Evolutionary conservation across 1,140 invertebrate species (phyloP).

Genomic region (Drosophila baimaii): DNA sequence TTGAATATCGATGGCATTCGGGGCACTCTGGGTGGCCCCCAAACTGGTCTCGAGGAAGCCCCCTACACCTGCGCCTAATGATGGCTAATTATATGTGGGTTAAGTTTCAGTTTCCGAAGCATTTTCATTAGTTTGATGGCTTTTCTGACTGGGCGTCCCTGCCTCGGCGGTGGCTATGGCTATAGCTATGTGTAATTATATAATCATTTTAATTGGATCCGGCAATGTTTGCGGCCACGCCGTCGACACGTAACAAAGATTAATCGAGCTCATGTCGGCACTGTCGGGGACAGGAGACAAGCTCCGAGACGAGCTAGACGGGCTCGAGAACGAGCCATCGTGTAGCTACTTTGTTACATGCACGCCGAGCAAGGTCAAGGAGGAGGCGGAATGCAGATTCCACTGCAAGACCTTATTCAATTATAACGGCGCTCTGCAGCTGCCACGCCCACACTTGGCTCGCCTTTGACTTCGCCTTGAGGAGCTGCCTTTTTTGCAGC

Average conservation of each 20-base stretch:
- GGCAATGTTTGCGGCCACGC: slow-evolving; percentile 40
- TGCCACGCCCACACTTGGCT: slow-evolving; percentile 25
- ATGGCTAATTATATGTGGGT: slow-evolving; percentile 76
- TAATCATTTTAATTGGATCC: slow-evolving; percentile 75
- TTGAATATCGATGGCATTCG: slow-evolving; percentile 18
- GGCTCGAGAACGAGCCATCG: slow-evolving; percentile 15
- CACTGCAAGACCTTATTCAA: slow-evolving; percentile 8
- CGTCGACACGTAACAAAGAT: slow-evolving; percentile 63
- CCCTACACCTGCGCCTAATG: slow-evolving; percentile 53
- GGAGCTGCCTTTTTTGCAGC: slow-evolving; percentile 6
- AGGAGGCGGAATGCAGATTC: slow-evolving; percentile 35
- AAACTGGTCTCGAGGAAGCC: slow-evolving; percentile 38
- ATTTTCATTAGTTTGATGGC: slow-evolving; percentile 73
- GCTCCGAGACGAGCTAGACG: slow-evolving; percentile 9
- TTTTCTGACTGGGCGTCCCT: slow-evolving; percentile 34
- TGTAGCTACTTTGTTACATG: slow-evolving; percentile 26
- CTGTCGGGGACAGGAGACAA: slow-evolving; percentile 29
- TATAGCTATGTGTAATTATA: slow-evolving; percentile 60
- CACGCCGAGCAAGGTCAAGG: slow-evolving; percentile 28
- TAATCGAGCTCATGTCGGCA: slow-evolving; percentile 63
- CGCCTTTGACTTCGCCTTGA: slow-evolving; percentile 8
- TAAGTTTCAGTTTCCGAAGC: slow-evolving; percentile 56
- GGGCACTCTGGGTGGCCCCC: slow-evolving; percentile 18
- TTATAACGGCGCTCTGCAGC: slow-evolving; percentile 20
- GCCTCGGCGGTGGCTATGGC: background rate